These are phyloP conservation scores for Aproaerema taeniolella DNA, from an alignment of 2,888 invertebrate species.

Conservation along the genomic window DNA sequence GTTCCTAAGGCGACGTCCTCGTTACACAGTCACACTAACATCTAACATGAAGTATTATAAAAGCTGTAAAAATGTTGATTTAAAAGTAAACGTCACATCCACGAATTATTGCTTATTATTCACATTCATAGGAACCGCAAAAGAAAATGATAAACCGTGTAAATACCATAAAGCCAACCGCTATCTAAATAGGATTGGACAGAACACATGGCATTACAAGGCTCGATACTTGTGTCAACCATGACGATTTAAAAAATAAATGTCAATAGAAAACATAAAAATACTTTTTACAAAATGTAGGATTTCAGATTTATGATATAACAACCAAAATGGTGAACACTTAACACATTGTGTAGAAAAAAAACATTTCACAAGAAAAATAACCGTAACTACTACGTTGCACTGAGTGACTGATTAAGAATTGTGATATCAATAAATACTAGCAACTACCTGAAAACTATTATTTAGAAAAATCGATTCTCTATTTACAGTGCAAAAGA, in stretches of 20 bases:
- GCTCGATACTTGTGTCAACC: too few species aligned
- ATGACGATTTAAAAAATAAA: too few species aligned
- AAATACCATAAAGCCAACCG: too few species aligned
- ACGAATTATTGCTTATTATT: conserved; percentile 62
- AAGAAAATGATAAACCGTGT: too few species aligned
- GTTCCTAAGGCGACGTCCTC: conserved; percentile 1
- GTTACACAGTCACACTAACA: neutral
- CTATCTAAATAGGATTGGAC: too few species aligned
- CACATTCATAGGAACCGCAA: conserved; percentile 52
- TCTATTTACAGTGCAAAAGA: conserved; percentile 60
- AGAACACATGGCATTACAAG: too few species aligned
- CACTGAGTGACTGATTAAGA: conserved; percentile 34
- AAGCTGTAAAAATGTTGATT: conserved; percentile 12
- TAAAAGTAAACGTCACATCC: conserved; percentile 55
- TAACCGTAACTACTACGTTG: conserved; percentile 13
- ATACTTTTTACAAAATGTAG: too few species aligned
- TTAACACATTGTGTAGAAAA: conserved; percentile 5
- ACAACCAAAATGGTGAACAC: conserved; percentile 27
- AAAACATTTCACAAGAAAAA: conserved; percentile 1
- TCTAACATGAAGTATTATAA: conserved; percentile 10
- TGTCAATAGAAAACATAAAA: too few species aligned
- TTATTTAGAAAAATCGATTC: conserved; percentile 34
- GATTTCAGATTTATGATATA: too few species aligned
- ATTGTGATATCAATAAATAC: conserved; percentile 56
- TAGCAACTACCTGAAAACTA: conserved; percentile 53